A percentile compares a stretch with the other conserved stretches of the same genome.
phyloP scores from a whole-genome alignment of 2,888 invertebrate species.

The Megaustenia siamemsis region DNA sequence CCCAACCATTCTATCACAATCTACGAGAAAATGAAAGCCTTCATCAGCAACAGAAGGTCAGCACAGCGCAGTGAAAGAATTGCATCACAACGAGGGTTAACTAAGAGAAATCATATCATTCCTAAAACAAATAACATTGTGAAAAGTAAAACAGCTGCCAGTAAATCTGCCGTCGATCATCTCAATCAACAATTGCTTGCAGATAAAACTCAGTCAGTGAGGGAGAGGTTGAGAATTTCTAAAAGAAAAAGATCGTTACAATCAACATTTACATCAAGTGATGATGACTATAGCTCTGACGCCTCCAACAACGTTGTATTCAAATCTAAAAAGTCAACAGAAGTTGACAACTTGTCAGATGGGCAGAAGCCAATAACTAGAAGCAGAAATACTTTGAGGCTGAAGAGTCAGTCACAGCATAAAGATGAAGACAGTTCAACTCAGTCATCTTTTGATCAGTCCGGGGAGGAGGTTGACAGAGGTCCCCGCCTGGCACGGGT shows the following conservation, averaged over 20 bases:
- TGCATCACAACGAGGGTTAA: conserved; percentile 42
- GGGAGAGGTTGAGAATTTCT: conserved; percentile 44
- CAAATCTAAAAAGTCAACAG: conserved; percentile 21
- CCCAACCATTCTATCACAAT: conserved; percentile 57
- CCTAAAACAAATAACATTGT: conserved; percentile 38
- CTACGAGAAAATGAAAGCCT: conserved; percentile 54
- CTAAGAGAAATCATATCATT: conserved; percentile 9
- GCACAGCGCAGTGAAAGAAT: conserved; percentile 48
- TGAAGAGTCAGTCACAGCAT: background rate
- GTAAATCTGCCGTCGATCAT: conserved; percentile 36
- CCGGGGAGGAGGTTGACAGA: background rate
- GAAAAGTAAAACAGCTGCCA: conserved; percentile 43
- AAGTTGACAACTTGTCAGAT: conserved; percentile 11
- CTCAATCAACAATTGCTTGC: conserved; percentile 35
- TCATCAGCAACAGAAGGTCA: conserved; percentile 12
- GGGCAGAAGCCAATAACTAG: background rate
- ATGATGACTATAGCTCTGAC: conserved; percentile 44
- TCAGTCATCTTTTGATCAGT: conserved; percentile 20
- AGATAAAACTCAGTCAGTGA: conserved; percentile 26
- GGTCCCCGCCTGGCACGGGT: background rate
- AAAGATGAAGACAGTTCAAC: background rate
- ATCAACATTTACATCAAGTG: conserved; percentile 37
- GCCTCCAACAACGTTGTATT: conserved; percentile 44
- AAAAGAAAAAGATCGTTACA: conserved; percentile 29
- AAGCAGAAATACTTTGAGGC: background rate